phyloP scores from a whole-genome alignment of 2,113 vertebrate genomes.

The Miniopterus natalensis region DNA sequence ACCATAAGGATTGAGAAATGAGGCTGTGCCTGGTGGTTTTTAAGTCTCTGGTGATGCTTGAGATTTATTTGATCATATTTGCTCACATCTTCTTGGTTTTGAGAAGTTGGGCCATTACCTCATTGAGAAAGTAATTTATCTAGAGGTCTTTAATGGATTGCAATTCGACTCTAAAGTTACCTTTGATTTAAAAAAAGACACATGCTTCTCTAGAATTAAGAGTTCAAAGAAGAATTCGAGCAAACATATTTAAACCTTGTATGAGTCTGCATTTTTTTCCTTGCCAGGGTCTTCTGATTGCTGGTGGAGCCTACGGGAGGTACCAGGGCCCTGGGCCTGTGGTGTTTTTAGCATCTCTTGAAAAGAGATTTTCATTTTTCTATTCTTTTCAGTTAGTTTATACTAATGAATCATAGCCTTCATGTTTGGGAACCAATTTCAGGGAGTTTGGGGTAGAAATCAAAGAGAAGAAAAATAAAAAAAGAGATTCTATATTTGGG shows the following conservation, averaged over 20 bases:
- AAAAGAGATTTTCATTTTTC: not conserved
- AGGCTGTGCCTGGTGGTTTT: not conserved
- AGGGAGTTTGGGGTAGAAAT: not conserved
- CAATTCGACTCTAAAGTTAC: not conserved
- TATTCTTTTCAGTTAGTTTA: not conserved
- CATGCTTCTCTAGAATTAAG: not conserved
- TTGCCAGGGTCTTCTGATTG: not conserved
- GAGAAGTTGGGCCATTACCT: not conserved
- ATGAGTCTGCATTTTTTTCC: not conserved
- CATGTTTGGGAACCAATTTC: not conserved
- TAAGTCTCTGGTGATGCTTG: not conserved
- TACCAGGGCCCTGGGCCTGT: not conserved
- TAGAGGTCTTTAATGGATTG: not conserved
- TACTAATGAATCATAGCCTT: not conserved
- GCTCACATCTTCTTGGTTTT: not conserved
- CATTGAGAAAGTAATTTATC: not conserved
- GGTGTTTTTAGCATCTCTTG: not conserved
- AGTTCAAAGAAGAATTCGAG: not conserved
- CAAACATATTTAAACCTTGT: not conserved
- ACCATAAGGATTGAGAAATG: not conserved
- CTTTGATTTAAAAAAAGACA: not conserved
- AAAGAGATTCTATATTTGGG: not conserved
- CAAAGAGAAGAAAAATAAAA: not conserved
- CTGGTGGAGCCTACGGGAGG: not conserved
- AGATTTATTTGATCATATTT: constrained; percentile 2